Percentiles rank a stretch among this genome's conserved stretches.
Evolutionary conservation across 2,888 invertebrate species (phyloP).

Genomic region (Scaptomyza reducta): DNA sequence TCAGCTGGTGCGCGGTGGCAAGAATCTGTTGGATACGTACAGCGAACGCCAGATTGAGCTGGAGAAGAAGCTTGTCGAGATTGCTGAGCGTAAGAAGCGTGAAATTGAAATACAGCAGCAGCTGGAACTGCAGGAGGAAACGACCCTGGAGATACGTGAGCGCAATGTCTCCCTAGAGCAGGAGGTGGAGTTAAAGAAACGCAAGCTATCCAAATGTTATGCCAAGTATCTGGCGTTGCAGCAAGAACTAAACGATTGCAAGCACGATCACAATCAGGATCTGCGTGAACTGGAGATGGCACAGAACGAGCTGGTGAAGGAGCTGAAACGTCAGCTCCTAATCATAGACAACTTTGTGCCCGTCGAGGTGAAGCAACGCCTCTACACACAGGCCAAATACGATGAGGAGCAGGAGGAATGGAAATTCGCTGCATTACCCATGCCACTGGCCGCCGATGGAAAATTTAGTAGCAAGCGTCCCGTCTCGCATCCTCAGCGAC

Average conservation of each 20-base stretch:
- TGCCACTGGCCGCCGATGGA: constrained; percentile 82
- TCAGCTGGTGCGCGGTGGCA: constrained; percentile 96
- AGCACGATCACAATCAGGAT: constrained; percentile 95
- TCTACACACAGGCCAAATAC: constrained; percentile 89
- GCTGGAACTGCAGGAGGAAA: constrained; percentile 96
- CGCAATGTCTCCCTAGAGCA: constrained; percentile 97
- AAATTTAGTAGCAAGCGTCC: constrained; percentile 85
- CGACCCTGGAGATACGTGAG: constrained; percentile 94
- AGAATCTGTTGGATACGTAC: constrained; percentile 97
- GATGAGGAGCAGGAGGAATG: constrained; percentile 94
- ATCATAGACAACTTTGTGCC: constrained; percentile 96
- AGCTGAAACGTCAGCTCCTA: constrained; percentile 94
- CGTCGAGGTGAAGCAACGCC: constrained; percentile 90
- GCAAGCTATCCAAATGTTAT: constrained; percentile 94
- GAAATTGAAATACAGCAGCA: constrained; percentile 96
- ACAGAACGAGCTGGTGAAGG: constrained; percentile 95
- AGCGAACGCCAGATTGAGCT: constrained; percentile 96
- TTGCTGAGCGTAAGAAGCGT: constrained; percentile 90
- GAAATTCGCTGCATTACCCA: constrained; percentile 84
- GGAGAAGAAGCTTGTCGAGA: constrained; percentile 93
- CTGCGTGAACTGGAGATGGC: constrained; percentile 95
- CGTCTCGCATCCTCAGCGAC: constrained; percentile 87
- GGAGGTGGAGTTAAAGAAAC: constrained; percentile 98
- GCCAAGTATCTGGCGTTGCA: constrained; percentile 89
- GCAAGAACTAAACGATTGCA: constrained; percentile 92